Evolutionary conservation across 2,113 vertebrate species (phyloP).

Genomic region (Dipodomys stephensi): DNA sequence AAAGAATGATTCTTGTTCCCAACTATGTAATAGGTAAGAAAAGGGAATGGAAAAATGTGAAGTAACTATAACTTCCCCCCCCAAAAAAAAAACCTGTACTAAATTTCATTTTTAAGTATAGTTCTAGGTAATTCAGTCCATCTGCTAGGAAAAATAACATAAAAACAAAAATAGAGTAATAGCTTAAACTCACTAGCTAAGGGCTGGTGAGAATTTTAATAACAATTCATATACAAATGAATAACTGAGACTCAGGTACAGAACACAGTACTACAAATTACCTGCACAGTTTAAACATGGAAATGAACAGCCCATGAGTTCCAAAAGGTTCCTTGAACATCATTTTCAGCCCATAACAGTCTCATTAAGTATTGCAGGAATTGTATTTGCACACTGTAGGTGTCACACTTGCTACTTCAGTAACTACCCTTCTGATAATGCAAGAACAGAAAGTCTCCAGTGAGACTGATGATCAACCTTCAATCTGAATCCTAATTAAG

Average conservation of each 20-base stretch:
- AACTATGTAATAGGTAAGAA: background rate
- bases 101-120: slow-evolving; percentile 45
- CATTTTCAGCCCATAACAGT: background rate
- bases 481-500: background rate
- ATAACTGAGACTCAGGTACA: background rate
- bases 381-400: background rate
- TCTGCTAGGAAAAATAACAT: background rate
- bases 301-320: slow-evolving; percentile 14
- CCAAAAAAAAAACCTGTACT: background rate
- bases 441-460: background rate
- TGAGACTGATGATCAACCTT: background rate
- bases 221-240: background rate
- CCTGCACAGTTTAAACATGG: background rate
- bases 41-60: background rate
- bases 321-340: background rate
- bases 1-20: background rate
- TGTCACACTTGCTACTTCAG: background rate
- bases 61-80: slow-evolving; percentile 1
- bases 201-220: slow-evolving; percentile 12
- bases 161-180: slow-evolving; percentile 32
- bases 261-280: background rate
- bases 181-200: background rate
- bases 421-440: background rate
- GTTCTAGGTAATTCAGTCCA: background rate
- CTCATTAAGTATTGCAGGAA: background rate